Evolutionary conservation across 2,113 vertebrate species (phyloP).

Genomic region (Lepidothrix coronata): DNA sequence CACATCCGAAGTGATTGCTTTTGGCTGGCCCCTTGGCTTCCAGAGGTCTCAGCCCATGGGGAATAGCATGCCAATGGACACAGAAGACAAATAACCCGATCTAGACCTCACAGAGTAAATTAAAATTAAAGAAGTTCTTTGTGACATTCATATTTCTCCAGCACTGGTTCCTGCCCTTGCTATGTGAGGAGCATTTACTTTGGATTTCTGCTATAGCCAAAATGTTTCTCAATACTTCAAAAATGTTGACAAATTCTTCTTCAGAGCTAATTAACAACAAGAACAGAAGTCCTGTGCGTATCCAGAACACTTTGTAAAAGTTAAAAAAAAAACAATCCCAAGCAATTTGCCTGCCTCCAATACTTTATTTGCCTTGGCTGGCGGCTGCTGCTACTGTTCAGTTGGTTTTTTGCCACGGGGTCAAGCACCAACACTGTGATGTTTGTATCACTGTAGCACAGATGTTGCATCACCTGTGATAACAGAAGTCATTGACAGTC

Average conservation of each 20-base stretch:
- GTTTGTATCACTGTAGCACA: background rate
- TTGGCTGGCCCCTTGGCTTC: background rate
- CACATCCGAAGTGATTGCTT: background rate
- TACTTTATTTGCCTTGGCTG: slow-evolving; percentile 31
- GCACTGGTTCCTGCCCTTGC: background rate
- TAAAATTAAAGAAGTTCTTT: background rate
- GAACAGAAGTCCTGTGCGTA: background rate
- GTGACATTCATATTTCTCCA: background rate
- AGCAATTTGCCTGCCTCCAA: background rate
- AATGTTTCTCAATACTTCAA: background rate
- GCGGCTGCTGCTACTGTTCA: background rate
- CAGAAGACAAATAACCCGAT: background rate
- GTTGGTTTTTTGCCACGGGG: background rate
- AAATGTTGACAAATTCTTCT: background rate
- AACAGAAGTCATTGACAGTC: background rate
- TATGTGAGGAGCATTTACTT: background rate
- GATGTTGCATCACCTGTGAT: slow-evolving; percentile 11
- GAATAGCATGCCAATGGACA: background rate
- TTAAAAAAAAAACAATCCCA: background rate
- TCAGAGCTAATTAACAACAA: background rate
- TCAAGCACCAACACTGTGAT: slow-evolving; percentile 13
- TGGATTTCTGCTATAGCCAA: background rate
- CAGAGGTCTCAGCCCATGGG: background rate
- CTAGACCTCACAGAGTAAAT: background rate
- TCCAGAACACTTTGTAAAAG: background rate